These are phyloP conservation scores for Ptychoptera albimana DNA, from an alignment of 2,888 invertebrate genomes.

Conservation along the genomic window DNA sequence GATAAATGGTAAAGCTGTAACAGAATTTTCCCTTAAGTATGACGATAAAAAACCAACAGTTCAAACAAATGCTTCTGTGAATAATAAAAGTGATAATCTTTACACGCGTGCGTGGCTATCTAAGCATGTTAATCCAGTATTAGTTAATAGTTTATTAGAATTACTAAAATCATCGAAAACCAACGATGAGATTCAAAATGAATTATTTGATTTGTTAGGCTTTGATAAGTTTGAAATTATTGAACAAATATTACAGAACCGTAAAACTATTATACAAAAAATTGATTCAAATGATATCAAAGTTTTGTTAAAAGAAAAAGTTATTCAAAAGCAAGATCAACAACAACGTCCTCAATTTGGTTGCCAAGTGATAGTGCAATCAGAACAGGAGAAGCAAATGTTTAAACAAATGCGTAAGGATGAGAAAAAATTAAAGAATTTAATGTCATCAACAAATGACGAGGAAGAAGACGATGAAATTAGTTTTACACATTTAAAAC, in stretches of 20 bases:
- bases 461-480: constrained; percentile 31
- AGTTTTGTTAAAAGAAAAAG: constrained; percentile 9
- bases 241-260: constrained; percentile 44
- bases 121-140: constrained; percentile 39
- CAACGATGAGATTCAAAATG: constrained; percentile 59
- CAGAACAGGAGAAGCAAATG: constrained; percentile 64
- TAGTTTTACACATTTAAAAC: constrained; percentile 25
- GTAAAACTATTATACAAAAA: constrained; percentile 35
- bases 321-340: constrained; percentile 12
- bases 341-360: constrained; percentile 45
- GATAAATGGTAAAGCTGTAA: constrained; percentile 15
- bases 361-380: constrained; percentile 69
- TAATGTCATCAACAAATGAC: constrained; percentile 20
- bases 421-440: constrained; percentile 48
- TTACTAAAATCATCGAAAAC: constrained; percentile 43
- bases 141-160: constrained; percentile 39
- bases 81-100: constrained; percentile 5
- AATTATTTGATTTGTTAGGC: constrained; percentile 78
- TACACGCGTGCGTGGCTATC: constrained; percentile 36
- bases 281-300: constrained; percentile 21
- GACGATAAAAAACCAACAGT: constrained; percentile 13
- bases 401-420: constrained; percentile 66
- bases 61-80: background rate
- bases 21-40: constrained; percentile 17
- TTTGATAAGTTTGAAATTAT: constrained; percentile 71